Conservation (phyloP, 53 echinoderm and acorn worm genomes). For the Stichopus horrens region DNA sequence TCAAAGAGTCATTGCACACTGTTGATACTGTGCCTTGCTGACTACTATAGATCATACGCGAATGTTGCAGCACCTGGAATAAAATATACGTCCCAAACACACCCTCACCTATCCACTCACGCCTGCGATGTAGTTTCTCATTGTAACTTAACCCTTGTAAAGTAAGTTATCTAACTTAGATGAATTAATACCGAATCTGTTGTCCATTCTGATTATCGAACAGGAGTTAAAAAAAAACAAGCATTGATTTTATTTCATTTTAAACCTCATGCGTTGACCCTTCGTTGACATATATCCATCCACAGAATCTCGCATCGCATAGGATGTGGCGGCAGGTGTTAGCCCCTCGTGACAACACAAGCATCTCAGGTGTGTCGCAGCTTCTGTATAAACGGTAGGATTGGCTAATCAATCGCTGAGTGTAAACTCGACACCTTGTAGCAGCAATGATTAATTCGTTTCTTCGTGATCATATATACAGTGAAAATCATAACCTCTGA, state of each 20-base stretch:
- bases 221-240: background rate
- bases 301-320: too few relatives aligned
- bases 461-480: background rate
- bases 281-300: background rate
- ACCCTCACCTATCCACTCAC: too few relatives aligned
- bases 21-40: too few relatives aligned
- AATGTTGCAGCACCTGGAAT: too few relatives aligned
- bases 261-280: background rate
- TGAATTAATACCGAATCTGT: background rate
- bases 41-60: too few relatives aligned
- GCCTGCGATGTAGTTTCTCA: too few relatives aligned
- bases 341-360: background rate
- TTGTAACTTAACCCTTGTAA: background rate
- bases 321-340: background rate
- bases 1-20: too few relatives aligned
- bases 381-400: background rate
- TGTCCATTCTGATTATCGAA: background rate
- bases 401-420: background rate
- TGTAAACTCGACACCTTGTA: background rate
- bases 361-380: background rate
- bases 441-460: conserved; percentile 8
- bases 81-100: too few relatives aligned
- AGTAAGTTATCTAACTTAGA: background rate
- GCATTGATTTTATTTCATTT: background rate
- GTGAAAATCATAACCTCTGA: conserved; percentile 6